These are phyloP conservation scores for Drosophila ercepeae DNA, from an alignment of 1,140 invertebrate genomes.

Conservation along the genomic window DNA sequence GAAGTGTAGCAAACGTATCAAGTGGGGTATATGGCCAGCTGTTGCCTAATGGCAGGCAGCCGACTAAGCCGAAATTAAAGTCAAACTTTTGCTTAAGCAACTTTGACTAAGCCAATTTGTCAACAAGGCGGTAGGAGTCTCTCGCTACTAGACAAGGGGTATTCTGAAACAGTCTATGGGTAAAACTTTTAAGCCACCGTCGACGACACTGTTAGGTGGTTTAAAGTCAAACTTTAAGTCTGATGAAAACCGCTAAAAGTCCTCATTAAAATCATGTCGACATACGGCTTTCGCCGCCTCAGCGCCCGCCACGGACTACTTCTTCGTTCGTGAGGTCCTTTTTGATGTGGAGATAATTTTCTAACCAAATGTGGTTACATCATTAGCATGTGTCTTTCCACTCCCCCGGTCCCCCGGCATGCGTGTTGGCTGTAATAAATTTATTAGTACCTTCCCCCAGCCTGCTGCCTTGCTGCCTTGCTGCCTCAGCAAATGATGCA, in stretches of 20 bases:
- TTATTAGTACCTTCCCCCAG: conserved; percentile 60
- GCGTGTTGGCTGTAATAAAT: conserved; percentile 67
- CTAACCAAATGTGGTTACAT: conserved; percentile 78
- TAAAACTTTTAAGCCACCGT: conserved; percentile 48
- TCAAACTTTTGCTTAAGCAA: conserved; percentile 45
- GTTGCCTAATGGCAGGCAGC: conserved; percentile 40
- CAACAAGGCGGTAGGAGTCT: conserved; percentile 26
- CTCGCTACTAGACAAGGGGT: not conserved
- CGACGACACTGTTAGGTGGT: conserved; percentile 25
- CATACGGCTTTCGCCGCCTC: not conserved
- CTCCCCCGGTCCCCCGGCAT: not conserved
- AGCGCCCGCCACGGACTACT: too few relatives aligned
- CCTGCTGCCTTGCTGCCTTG: not conserved
- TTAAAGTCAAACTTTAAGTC: conserved; percentile 50
- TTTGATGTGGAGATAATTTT: conserved; percentile 77
- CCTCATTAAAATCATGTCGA: conserved; percentile 70
- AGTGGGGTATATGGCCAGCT: conserved; percentile 32
- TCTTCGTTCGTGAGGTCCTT: conserved; percentile 2
- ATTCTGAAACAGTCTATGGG: conserved; percentile 1
- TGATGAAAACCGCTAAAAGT: conserved; percentile 56
- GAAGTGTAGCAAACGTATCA: not conserved
- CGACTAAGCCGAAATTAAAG: conserved; percentile 52
- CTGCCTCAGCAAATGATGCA: conserved; percentile 68
- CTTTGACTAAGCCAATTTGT: conserved; percentile 62
- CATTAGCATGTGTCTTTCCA: conserved; percentile 64